phyloP scores from a whole-genome alignment of 2,888 invertebrate species.

The Hylaea fasciaria region DNA sequence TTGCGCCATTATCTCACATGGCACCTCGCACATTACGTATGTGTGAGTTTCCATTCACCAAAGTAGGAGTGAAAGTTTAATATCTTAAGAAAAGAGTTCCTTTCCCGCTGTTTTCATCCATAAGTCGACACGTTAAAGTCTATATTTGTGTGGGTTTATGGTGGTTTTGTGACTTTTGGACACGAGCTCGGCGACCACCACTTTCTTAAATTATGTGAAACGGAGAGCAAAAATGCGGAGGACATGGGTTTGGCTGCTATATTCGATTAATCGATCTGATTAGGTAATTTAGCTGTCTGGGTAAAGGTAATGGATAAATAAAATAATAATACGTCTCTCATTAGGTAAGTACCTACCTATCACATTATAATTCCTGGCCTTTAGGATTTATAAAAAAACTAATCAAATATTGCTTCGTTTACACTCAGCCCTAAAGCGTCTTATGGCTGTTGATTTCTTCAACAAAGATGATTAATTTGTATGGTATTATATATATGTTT shows the following conservation, averaged over 20 bases:
- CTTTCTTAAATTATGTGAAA: constrained; percentile 42
- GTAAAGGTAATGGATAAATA: too few relatives aligned
- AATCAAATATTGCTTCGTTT: too few relatives aligned
- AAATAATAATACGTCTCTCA: too few relatives aligned
- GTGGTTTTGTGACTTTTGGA: constrained; percentile 16
- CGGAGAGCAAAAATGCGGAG: constrained; percentile 23
- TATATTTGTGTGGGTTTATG: neutral
- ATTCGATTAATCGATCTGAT: neutral
- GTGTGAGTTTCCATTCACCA: constrained; percentile 66
- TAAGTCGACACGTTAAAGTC: neutral
- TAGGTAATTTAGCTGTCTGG: neutral
- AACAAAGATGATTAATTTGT: too few relatives aligned
- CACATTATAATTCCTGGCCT: too few relatives aligned
- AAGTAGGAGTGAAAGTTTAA: constrained; percentile 40
- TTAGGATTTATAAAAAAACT: too few relatives aligned
- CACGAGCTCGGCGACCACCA: constrained; percentile 27
- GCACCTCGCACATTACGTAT: constrained; percentile 35
- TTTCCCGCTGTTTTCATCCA: constrained; percentile 33
- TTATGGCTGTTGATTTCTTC: too few relatives aligned
- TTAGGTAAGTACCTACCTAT: too few relatives aligned
- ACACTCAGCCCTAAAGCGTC: too few relatives aligned
- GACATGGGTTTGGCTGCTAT: constrained; percentile 10
- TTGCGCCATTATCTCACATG: constrained; percentile 20
- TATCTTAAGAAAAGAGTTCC: constrained; percentile 22
- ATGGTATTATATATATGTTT: too few relatives aligned